Conservation (phyloP, 2,113 vertebrate species). For the Azemiops feae region DNA sequence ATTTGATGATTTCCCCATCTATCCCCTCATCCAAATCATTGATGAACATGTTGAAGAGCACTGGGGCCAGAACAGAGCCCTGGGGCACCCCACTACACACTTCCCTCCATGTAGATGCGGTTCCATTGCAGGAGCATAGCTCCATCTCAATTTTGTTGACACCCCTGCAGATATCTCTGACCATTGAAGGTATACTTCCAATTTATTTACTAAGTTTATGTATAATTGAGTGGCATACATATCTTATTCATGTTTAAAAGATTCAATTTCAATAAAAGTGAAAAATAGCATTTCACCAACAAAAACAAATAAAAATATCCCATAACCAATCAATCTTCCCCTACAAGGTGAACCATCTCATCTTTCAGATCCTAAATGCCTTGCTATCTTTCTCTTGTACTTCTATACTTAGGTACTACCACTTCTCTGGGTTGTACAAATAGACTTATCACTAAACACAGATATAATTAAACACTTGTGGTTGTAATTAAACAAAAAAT, state of each 20-base stretch:
- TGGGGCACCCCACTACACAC: no score
- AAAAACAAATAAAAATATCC: background rate
- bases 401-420: background rate
- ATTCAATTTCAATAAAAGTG: background rate
- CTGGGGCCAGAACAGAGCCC: no score
- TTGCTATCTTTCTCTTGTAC: background rate
- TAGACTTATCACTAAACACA: background rate
- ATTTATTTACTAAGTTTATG: background rate
- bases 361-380: background rate
- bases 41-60: no score
- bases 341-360: background rate
- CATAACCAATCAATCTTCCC: background rate
- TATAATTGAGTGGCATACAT: background rate
- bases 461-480: background rate
- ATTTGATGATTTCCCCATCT: no score
- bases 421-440: background rate
- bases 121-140: no score
- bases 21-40: no score
- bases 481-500: background rate
- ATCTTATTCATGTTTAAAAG: background rate
- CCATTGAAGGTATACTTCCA: background rate
- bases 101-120: no score
- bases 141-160: background rate
- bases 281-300: background rate
- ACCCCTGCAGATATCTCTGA: background rate